A percentile compares a stretch with the other conserved stretches of the same genome.
Evolutionary conservation across 2,888 invertebrate species (phyloP).

Genomic region (Gastracanthus pulcherrimus): DNA sequence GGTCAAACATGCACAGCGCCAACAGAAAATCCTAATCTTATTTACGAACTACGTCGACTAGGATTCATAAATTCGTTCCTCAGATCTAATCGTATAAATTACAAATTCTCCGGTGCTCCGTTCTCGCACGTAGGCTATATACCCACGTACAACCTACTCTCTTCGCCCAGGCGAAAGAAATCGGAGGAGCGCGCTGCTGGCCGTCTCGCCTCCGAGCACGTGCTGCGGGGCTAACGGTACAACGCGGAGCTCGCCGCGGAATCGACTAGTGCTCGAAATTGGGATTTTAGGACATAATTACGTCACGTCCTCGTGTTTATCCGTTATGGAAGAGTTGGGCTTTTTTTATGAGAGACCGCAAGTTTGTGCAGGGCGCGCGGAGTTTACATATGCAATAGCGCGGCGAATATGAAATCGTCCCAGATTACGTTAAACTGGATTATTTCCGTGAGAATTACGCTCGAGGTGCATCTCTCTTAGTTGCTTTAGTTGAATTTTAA

Average conservation of each 20-base stretch:
- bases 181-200: no score
- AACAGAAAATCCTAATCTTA: no score
- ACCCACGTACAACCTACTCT: conserved; percentile 50
- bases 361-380: neutral
- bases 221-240: conserved; percentile 46
- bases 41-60: no score
- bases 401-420: conserved; percentile 45
- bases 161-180: conserved; percentile 4
- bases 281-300: conserved; percentile 57
- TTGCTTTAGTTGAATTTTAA: no score
- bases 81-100: conserved; percentile 51
- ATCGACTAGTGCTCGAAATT: conserved; percentile 54
- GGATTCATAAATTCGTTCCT: conserved; percentile 45
- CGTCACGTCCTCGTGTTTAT: conserved; percentile 46
- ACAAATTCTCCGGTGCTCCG: conserved; percentile 12
- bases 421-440: conserved; percentile 46
- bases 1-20: no score
- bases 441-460: conserved; percentile 31
- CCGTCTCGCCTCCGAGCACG: conserved; percentile 18
- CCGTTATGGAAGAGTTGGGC: neutral
- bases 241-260: conserved; percentile 2
- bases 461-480: neutral
- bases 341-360: neutral
- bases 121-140: neutral
- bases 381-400: neutral